These are phyloP conservation scores for Spinus pinus DNA, from an alignment of 2,797 vertebrate species.

Conservation along the genomic window DNA sequence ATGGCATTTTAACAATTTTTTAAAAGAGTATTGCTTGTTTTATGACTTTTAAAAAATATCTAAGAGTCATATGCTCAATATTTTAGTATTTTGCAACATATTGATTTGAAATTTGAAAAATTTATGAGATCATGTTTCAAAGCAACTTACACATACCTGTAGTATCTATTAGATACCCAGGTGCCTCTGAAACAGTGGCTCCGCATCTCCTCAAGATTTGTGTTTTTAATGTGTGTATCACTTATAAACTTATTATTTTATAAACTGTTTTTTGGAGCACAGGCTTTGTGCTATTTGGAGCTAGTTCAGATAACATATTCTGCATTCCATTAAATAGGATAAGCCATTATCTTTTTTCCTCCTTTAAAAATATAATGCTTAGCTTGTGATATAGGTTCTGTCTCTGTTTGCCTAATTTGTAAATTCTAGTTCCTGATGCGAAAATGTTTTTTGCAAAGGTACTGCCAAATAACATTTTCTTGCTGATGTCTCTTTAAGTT, in stretches of 20 bases:
- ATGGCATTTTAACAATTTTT: neutral
- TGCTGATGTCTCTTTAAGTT: neutral
- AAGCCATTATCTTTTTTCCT: neutral
- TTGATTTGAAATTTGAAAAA: neutral
- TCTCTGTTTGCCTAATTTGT: neutral
- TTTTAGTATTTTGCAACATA: neutral
- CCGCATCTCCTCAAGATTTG: neutral
- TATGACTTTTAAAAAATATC: neutral
- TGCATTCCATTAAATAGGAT: neutral
- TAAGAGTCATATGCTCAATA: neutral
- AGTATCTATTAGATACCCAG: neutral
- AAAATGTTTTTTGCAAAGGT: neutral
- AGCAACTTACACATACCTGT: neutral
- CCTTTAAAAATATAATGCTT: neutral
- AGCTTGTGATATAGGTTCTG: neutral
- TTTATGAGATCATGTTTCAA: neutral
- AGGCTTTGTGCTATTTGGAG: neutral
- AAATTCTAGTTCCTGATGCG: neutral
- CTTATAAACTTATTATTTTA: neutral
- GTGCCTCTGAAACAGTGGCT: neutral
- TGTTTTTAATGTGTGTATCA: neutral
- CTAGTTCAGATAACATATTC: neutral
- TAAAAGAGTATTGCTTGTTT: neutral
- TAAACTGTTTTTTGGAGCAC: neutral
- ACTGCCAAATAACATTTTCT: neutral